phyloP scores from a whole-genome alignment of 2,113 vertebrate genomes.

The Aldabrachelys gigantea region DNA sequence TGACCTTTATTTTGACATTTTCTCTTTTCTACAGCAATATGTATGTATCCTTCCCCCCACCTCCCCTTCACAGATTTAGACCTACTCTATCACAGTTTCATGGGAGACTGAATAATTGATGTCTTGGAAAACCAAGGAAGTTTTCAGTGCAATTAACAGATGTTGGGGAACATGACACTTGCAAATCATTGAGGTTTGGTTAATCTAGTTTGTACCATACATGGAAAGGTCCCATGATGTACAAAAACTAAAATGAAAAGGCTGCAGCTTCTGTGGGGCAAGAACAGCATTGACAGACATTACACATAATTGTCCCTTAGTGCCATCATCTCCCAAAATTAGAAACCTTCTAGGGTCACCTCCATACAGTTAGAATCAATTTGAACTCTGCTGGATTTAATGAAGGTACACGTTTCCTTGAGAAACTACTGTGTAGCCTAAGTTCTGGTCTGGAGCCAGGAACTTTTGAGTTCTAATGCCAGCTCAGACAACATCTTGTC shows the following conservation, averaged over 20 bases:
- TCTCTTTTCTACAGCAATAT: background rate
- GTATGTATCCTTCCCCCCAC: background rate
- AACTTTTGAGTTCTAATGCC: background rate
- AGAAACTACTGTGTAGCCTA: rapidly evolving
- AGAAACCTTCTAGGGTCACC: background rate
- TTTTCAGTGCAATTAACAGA: background rate
- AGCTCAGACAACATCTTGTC: slow-evolving; percentile 28
- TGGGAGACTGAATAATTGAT: background rate
- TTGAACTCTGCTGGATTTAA: rapidly evolving
- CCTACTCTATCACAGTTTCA: background rate
- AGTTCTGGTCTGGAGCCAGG: background rate
- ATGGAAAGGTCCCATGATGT: background rate
- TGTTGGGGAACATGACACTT: background rate
- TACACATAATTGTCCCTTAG: background rate
- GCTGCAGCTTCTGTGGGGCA: background rate
- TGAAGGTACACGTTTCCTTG: background rate
- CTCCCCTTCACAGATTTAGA: rapidly evolving
- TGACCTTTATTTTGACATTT: background rate
- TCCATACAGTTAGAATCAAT: rapidly evolving
- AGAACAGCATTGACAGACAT: background rate
- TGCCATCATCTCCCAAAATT: rapidly evolving
- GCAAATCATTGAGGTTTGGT: background rate
- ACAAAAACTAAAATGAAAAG: rapidly evolving
- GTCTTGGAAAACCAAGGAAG: background rate
- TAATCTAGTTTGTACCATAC: background rate